A percentile compares a stretch with the other conserved stretches of the same genome.
Conservation (phyloP, 2,888 invertebrate genomes). For the Ormyrus rosae region DNA sequence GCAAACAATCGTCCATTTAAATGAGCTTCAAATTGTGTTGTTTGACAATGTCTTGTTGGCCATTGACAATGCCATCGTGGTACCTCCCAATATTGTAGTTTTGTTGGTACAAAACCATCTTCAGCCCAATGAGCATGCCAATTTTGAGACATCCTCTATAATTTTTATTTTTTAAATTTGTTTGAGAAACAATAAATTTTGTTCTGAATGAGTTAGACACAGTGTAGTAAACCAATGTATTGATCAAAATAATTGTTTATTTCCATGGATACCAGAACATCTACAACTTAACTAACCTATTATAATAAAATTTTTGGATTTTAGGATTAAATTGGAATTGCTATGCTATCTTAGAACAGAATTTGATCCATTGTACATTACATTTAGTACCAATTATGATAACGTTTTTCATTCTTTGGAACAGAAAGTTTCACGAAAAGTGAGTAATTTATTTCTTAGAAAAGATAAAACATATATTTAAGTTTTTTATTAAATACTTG, state of each 20-base stretch:
- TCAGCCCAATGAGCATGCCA: conserved; percentile 68
- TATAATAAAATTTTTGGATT: conserved; percentile 61
- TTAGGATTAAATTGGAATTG: conserved; percentile 84
- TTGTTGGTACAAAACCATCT: conserved; percentile 62
- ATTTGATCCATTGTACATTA: conserved; percentile 90
- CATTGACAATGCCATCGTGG: conserved; percentile 66
- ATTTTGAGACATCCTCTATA: conserved; percentile 64
- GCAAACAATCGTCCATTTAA: conserved; percentile 63
- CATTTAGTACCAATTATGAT: conserved; percentile 84
- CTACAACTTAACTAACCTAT: conserved; percentile 2
- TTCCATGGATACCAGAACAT: conserved; percentile 54
- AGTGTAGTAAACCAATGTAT: not conserved
- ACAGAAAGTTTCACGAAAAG: conserved; percentile 86
- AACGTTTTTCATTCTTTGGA: conserved; percentile 87
- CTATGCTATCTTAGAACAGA: conserved; percentile 90
- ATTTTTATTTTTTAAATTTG: conserved; percentile 26
- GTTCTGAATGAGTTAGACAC: not conserved
- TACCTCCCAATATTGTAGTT: conserved; percentile 68
- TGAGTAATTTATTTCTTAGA: conserved; percentile 63
- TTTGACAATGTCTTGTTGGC: conserved; percentile 64
- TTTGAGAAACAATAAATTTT: conserved; percentile 25
- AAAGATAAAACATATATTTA: not conserved
- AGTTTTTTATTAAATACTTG: not conserved
- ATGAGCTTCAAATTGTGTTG: conserved; percentile 63
- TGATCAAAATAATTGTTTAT: conserved; percentile 43